Evolutionary conservation across 2,797 vertebrate genomes (phyloP).

Genomic region (Spondyliosoma cantharus): DNA sequence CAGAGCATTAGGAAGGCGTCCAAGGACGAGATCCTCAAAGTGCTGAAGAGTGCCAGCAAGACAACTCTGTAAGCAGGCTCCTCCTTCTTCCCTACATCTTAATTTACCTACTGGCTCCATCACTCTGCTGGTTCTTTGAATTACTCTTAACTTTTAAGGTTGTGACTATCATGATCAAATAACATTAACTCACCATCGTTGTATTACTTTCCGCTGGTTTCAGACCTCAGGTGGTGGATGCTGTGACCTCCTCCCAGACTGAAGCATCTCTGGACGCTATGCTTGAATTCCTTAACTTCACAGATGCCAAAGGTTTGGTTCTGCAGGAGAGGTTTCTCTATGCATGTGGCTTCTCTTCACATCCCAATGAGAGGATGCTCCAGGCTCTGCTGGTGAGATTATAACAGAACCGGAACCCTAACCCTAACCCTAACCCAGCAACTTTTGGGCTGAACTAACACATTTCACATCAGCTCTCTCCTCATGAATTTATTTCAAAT

Average conservation of each 20-base stretch:
- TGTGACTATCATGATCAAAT: not conserved
- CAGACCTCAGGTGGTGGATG: constrained; percentile 95
- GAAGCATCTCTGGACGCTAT: constrained; percentile 90
- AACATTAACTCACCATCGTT: not conserved
- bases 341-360: constrained; percentile 94
- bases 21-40: constrained; percentile 90
- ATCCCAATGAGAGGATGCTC: constrained; percentile 91
- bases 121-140: constrained; percentile 3
- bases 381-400: constrained; percentile 89
- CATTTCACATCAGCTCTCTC: too few relatives aligned
- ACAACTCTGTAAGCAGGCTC: constrained; percentile 88
- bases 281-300: constrained; percentile 94
- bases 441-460: too few relatives aligned
- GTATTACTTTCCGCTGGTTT: constrained; percentile 37
- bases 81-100: constrained; percentile 24
- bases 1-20: constrained; percentile 90
- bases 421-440: too few relatives aligned
- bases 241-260: constrained; percentile 94
- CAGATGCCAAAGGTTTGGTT: constrained; percentile 84
- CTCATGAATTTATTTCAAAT: too few relatives aligned
- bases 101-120: constrained; percentile 10
- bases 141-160: not conserved
- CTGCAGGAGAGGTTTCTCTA: constrained; percentile 97
- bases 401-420: not conserved
- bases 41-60: constrained; percentile 90